Evolutionary conservation across 2,888 invertebrate genomes (phyloP), one percentile per base, ranked within the genome.

Genomic region (Trissonchulus sp.): DNA sequence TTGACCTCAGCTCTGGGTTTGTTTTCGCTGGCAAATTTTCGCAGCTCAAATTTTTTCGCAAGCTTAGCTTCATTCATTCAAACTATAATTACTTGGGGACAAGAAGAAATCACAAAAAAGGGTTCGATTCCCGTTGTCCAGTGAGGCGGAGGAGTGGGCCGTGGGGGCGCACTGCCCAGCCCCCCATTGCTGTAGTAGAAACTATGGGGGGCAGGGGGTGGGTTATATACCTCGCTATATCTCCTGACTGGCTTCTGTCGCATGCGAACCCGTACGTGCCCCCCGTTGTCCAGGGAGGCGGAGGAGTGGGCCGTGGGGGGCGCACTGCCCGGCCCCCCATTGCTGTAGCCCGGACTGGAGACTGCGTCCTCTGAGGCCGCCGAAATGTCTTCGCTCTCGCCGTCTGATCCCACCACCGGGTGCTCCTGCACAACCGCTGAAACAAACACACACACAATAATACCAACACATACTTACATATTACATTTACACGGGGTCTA

Each of bases 341-440:
- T 68, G 77, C 75, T 74, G 34, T 36, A 72, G 63, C 15, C 75
- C 31, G 63, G 63, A 28, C 36, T 36, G 2, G 68, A 33, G n/a
- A 73, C 73, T 30, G 79, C 80, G 74, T 77, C 79, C 35, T 78
- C 74, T 2, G 78, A 80, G 68, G 80, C 80, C 36, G 81, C 81
- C 62, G 81, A 81, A 36, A 79, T 81, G 77, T 84, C 84, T 38
- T 83, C 78, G 63, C 81, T 80, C 76, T 84, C 84, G 62, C 83
- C 83, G 78, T 83, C 83, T 2, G 81, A 81, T n/a, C 83, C 84
- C 63, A 78, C 30, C 80, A 81, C 68, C 72, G 79, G 78, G 34
- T 80, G 78, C 76, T 83, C 83, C 77, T 84, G 83, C 35, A 83
- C 83, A 31, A 83, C 83, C 34, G 83, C 83, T 83, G 78, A 76